Percentiles rank a stretch among this genome's conserved stretches.
phyloP scores from a whole-genome alignment of 37 sponge, comb jelly and placozoan genomes.

The Spongilla lacustris region DNA sequence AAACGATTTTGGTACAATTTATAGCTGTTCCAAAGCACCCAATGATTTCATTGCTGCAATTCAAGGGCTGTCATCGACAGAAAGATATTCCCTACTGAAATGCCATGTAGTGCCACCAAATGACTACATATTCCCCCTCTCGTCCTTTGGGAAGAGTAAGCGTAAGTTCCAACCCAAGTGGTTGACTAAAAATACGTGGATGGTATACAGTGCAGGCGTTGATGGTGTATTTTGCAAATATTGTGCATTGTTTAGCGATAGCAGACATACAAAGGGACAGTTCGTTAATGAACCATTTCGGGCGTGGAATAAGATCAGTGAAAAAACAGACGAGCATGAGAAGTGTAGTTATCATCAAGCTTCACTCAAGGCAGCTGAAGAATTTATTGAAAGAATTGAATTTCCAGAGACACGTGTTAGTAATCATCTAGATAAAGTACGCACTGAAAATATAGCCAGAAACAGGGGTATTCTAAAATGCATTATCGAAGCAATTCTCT shows the following conservation, averaged over 20 bases:
- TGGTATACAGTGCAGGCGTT: background rate
- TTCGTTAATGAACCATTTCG: constrained; percentile 34
- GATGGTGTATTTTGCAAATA: background rate
- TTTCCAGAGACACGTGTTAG: constrained; percentile 3
- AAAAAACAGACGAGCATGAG: constrained; percentile 34
- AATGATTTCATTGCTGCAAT: background rate
- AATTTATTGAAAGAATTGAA: constrained; percentile 16
- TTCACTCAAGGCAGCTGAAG: constrained; percentile 23
- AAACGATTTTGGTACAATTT: background rate
- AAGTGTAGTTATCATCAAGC: constrained; percentile 12
- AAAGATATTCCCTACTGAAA: background rate
- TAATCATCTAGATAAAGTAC: constrained; percentile 15
- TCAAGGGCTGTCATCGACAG: background rate
- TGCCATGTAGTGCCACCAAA: background rate
- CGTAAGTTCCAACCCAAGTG: background rate
- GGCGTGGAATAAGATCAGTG: constrained; percentile 26
- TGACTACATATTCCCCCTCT: background rate
- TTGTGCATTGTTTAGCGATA: background rate
- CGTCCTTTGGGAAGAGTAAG: background rate
- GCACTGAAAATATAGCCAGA: constrained; percentile 7
- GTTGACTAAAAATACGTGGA: background rate
- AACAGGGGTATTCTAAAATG: constrained; percentile 5
- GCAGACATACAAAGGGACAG: constrained; percentile 1
- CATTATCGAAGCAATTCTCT: too few relatives aligned
- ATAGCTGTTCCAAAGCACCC: background rate